A percentile compares a stretch with the other conserved stretches of the same genome.
Evolutionary conservation across 2,797 vertebrate genomes (phyloP).

Genomic region (Tiaroga cobitis): DNA sequence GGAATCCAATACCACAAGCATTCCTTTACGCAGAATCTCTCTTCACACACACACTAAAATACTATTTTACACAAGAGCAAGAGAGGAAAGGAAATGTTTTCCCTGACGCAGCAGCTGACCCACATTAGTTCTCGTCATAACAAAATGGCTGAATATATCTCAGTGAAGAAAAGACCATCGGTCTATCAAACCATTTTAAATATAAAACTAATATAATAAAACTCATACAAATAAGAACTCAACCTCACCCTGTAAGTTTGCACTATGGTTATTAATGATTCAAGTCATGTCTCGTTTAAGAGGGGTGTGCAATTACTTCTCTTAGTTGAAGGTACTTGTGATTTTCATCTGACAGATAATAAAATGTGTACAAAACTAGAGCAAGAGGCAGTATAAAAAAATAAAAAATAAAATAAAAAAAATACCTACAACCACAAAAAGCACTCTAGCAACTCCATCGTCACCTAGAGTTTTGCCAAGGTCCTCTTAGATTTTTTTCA

Average conservation of each 20-base stretch:
- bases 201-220: background rate
- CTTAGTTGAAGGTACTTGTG: too few species aligned
- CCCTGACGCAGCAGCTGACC: constrained; percentile 16
- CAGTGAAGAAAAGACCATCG: background rate
- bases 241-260: background rate
- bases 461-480: too few species aligned
- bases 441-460: too few species aligned
- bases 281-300: too few species aligned
- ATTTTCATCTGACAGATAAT: background rate
- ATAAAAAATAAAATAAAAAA: too few species aligned
- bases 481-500: too few species aligned
- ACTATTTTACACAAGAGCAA: background rate
- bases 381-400: too few species aligned
- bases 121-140: constrained; percentile 18
- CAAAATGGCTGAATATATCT: background rate
- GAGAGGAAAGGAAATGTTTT: background rate
- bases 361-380: background rate
- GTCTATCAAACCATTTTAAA: background rate
- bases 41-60: background rate
- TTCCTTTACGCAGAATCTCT: background rate
- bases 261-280: background rate
- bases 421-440: too few species aligned
- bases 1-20: constrained; percentile 10
- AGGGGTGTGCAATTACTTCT: too few species aligned
- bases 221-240: background rate